A percentile compares a stretch with the other conserved stretches of the same genome.
These are phyloP conservation scores for Eleginops maclovinus DNA, from an alignment of 2,113 vertebrate genomes.

Conservation along the genomic window DNA sequence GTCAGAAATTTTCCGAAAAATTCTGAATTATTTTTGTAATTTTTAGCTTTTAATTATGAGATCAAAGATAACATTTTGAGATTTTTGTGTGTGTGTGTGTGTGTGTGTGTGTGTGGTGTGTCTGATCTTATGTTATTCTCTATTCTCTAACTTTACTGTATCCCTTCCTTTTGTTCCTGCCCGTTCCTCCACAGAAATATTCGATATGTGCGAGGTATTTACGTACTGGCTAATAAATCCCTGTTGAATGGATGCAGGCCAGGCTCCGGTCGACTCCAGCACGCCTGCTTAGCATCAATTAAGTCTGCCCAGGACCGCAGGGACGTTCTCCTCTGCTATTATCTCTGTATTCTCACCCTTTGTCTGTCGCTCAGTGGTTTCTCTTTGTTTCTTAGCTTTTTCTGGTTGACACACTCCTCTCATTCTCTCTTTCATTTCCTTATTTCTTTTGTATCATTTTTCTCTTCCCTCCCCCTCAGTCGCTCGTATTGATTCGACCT, in stretches of 20 bases:
- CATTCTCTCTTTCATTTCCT: neutral
- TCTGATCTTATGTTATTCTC: no score
- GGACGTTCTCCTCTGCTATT: neutral
- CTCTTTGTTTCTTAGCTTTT: neutral
- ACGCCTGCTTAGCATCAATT: constrained; percentile 15
- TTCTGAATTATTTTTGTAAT: no score
- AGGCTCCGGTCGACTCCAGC: constrained; percentile 5
- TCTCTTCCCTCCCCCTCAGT: neutral
- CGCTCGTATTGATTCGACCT: neutral
- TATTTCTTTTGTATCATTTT: neutral
- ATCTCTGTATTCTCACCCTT: neutral
- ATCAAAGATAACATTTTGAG: no score
- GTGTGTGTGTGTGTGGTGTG: no score
- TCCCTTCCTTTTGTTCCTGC: neutral
- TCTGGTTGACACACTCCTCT: neutral
- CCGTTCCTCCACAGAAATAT: neutral
- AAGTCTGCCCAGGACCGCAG: constrained; percentile 9
- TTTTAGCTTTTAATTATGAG: no score
- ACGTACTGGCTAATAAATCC: constrained; percentile 1
- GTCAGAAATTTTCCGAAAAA: no score
- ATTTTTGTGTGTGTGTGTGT: no score
- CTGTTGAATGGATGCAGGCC: neutral
- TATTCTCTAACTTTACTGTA: neutral
- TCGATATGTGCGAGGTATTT: neutral
- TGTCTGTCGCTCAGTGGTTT: neutral